phyloP scores from a whole-genome alignment of 1,140 invertebrate genomes.

The Epicauta chinensis region DNA sequence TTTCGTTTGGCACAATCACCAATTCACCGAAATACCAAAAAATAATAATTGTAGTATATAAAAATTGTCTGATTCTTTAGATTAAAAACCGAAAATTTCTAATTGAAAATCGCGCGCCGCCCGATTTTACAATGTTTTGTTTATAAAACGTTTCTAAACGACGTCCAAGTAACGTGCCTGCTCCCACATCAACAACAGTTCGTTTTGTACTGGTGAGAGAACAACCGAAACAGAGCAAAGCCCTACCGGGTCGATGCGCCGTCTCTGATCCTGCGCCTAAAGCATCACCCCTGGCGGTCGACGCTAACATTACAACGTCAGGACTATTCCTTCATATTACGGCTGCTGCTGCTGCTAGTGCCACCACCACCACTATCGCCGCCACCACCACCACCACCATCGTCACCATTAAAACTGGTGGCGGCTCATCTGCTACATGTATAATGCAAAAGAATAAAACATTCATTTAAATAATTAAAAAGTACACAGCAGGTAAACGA shows the following conservation, averaged over 20 bases:
- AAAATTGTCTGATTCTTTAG: background rate
- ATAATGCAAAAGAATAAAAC: slow-evolving; percentile 36
- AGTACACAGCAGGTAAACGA: slow-evolving; percentile 37
- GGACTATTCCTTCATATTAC: background rate
- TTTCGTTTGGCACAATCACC: slow-evolving; percentile 12
- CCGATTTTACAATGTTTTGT: slow-evolving; percentile 6
- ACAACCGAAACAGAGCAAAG: slow-evolving; percentile 20
- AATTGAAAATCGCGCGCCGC: slow-evolving; percentile 3
- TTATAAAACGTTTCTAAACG: slow-evolving; percentile 1
- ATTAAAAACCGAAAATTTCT: background rate
- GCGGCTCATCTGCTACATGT: slow-evolving; percentile 26
- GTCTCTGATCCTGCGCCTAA: slow-evolving; percentile 30
- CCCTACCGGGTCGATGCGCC: slow-evolving; percentile 35
- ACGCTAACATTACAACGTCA: slow-evolving; percentile 10
- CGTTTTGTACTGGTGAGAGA: slow-evolving; percentile 20
- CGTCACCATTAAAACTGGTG: slow-evolving; percentile 8
- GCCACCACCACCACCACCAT: background rate
- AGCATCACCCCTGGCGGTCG: slow-evolving; percentile 25
- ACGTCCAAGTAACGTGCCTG: background rate
- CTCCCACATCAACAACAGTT: slow-evolving; percentile 14
- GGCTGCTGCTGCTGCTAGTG: background rate
- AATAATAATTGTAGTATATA: background rate
- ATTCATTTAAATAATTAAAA: slow-evolving; percentile 41
- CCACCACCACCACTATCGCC: slow-evolving; percentile 8
- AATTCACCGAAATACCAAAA: background rate